phyloP scores from a whole-genome alignment of 2,888 invertebrate genomes.

The Chirona hameri region DNA sequence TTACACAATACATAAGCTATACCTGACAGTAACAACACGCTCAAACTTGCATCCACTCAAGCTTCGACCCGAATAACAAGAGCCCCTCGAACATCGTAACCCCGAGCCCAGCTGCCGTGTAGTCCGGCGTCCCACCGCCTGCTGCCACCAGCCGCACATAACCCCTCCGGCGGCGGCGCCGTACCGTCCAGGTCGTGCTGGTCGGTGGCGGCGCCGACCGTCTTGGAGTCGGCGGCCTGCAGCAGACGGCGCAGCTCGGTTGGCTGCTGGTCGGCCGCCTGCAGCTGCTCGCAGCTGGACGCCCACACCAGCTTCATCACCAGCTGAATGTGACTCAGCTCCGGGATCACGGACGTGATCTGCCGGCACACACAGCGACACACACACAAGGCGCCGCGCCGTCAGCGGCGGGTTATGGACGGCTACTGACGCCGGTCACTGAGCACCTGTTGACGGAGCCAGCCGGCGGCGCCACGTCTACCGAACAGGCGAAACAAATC shows the following conservation, averaged over 20 bases:
- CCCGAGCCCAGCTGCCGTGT: too few species aligned
- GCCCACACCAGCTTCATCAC: conserved; percentile 38
- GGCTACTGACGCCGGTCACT: too few species aligned
- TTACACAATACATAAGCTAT: too few species aligned
- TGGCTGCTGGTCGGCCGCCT: conserved; percentile 22
- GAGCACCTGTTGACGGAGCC: too few species aligned
- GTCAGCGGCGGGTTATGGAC: not conserved
- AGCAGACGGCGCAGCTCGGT: conserved; percentile 23
- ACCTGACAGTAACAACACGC: too few species aligned
- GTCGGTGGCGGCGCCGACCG: not conserved
- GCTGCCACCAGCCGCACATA: conserved; percentile 39
- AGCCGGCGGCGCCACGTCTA: too few species aligned
- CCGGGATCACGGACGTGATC: conserved; percentile 39
- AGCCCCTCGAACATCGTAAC: too few species aligned
- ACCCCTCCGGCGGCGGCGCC: conserved; percentile 55
- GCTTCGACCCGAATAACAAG: too few species aligned
- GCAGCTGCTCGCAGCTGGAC: conserved; percentile 38
- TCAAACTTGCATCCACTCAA: too few species aligned
- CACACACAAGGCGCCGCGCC: not conserved
- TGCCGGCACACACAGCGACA: too few species aligned
- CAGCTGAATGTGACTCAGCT: conserved; percentile 38
- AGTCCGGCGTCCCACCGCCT: too few species aligned
- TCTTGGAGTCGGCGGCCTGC: not conserved
- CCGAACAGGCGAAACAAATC: too few species aligned
- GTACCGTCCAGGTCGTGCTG: not conserved